A percentile compares a stretch with the other conserved stretches of the same genome.
Conservation (phyloP, 2,797 vertebrate genomes). For the Labeo calbasu region DNA sequence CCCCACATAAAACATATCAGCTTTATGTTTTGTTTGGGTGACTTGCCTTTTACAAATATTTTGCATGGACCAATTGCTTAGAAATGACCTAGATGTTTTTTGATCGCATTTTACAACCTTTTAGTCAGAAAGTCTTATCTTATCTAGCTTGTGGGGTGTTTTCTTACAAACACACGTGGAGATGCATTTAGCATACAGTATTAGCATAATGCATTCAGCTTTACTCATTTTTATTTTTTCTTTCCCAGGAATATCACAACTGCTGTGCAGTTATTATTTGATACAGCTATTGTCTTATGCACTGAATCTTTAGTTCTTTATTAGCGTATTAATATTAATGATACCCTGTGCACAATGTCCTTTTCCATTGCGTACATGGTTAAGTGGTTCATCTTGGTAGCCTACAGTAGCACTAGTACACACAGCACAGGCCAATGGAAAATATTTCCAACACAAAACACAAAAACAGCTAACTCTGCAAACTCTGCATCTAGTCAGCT, state of each 20-base stretch:
- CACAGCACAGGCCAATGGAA: neutral
- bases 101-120: neutral
- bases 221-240: neutral
- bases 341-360: neutral
- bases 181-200: neutral
- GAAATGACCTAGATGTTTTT: neutral
- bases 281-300: neutral
- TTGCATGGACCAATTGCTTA: neutral
- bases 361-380: neutral
- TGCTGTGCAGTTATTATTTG: neutral
- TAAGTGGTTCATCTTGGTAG: neutral
- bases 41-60: neutral
- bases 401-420: neutral
- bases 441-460: neutral
- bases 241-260: neutral
- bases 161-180: neutral
- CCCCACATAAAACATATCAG: neutral
- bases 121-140: conserved; percentile 7
- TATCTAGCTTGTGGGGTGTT: neutral
- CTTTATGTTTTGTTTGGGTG: too few species aligned
- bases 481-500: conserved; percentile 1
- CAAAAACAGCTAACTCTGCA: neutral
- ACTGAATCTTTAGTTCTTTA: neutral
- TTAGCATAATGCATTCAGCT: neutral
- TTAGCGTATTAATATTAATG: conserved; percentile 10